A percentile compares a stretch with the other conserved stretches of the same genome.
Conservation (phyloP, 2,888 invertebrate genomes). For the Standfussiana lucernea region DNA sequence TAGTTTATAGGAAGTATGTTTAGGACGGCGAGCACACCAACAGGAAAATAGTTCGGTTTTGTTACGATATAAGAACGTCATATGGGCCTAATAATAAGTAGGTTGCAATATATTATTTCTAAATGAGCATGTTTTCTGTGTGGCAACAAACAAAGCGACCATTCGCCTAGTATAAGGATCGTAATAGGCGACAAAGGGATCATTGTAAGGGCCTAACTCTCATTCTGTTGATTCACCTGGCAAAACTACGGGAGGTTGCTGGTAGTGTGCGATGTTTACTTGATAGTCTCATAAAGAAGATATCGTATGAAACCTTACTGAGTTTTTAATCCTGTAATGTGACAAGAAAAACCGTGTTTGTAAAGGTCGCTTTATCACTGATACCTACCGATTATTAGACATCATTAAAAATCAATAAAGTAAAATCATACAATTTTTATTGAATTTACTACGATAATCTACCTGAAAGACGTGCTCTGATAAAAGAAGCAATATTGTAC, state of each 20-base stretch:
- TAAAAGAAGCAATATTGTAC: conserved; percentile 1
- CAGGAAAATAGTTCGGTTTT: conserved; percentile 53
- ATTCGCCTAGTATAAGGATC: background rate
- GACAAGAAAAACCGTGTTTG: background rate
- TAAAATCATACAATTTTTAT: background rate
- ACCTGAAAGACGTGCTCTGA: background rate
- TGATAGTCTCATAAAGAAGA: background rate
- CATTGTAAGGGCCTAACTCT: background rate
- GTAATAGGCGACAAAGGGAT: conserved; percentile 7
- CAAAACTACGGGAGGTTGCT: background rate
- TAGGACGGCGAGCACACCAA: conserved; percentile 37
- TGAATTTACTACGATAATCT: conserved; percentile 3
- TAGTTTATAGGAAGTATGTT: conserved; percentile 58
- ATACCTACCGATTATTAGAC: background rate
- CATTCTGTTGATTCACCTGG: background rate
- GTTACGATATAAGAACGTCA: conserved; percentile 39
- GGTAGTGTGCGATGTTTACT: background rate
- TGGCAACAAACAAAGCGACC: conserved; percentile 10
- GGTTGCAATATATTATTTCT: conserved; percentile 22
- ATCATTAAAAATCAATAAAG: background rate
- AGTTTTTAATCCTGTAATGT: background rate
- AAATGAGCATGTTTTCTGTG: conserved; percentile 27
- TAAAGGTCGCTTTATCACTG: background rate
- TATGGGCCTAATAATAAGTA: conserved; percentile 21
- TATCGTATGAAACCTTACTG: background rate